phyloP scores from a whole-genome alignment of 2,113 vertebrate species.

The Meriones unguiculatus region DNA sequence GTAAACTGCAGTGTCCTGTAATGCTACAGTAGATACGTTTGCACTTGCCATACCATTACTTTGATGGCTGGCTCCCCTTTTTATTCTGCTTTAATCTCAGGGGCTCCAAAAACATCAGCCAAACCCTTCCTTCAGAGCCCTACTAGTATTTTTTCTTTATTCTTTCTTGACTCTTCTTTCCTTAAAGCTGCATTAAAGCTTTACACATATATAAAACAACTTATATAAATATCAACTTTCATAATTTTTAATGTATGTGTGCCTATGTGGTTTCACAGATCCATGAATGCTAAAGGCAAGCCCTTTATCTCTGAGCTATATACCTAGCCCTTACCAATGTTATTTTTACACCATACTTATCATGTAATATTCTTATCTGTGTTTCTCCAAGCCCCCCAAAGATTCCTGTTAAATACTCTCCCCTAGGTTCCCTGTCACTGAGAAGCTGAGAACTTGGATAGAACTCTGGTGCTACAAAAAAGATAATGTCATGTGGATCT shows the following conservation, averaged over 20 bases:
- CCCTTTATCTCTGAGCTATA: background rate
- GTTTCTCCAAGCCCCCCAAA: background rate
- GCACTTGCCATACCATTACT: rapidly evolving
- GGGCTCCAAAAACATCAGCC: background rate
- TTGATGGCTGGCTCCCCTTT: background rate
- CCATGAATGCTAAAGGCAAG: background rate
- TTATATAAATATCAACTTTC: background rate
- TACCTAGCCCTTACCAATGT: background rate
- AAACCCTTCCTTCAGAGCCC: background rate
- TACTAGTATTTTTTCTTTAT: background rate
- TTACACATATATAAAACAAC: background rate
- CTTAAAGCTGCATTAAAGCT: background rate
- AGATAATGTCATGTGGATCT: too few species aligned
- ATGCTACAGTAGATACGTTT: background rate
- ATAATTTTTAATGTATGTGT: background rate
- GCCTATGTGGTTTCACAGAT: background rate
- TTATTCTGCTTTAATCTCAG: too few species aligned
- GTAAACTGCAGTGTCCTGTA: background rate
- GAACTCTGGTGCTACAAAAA: too few species aligned
- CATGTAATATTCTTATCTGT: background rate
- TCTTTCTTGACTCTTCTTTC: background rate
- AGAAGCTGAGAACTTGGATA: too few species aligned
- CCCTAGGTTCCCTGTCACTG: background rate
- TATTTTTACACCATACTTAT: background rate
- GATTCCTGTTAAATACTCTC: background rate